A percentile compares a stretch with the other conserved stretches of the same genome.
phyloP scores from a whole-genome alignment of 2,797 vertebrate species.

The Orestias chungarensis region DNA sequence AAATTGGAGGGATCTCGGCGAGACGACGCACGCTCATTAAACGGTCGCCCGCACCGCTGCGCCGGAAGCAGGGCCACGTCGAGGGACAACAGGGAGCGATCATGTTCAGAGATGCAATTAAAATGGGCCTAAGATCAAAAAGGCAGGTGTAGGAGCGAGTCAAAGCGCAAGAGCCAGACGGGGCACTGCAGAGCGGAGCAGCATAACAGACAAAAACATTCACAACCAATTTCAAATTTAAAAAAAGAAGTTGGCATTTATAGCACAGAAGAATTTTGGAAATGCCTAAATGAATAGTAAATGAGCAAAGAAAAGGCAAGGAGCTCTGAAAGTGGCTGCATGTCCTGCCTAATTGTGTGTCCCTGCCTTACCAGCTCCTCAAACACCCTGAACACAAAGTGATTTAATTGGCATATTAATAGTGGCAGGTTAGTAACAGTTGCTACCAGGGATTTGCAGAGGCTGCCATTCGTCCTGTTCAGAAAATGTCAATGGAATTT shows the following conservation, averaged over 20 bases:
- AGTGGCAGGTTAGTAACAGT: conserved; percentile 14
- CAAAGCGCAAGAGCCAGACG: conserved; percentile 15
- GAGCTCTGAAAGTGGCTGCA: background rate
- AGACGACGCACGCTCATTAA: conserved; percentile 38
- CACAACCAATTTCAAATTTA: background rate
- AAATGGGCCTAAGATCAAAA: conserved; percentile 30
- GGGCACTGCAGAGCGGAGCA: conserved; percentile 1
- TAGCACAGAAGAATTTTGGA: conserved; percentile 9
- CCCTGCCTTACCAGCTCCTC: background rate
- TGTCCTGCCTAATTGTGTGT: background rate
- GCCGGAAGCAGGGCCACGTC: conserved; percentile 15
- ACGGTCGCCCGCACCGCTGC: background rate
- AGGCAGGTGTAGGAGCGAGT: conserved; percentile 29
- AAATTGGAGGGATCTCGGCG: conserved; percentile 11
- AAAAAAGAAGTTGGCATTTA: background rate
- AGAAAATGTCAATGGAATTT: conserved; percentile 22
- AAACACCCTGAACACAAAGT: conserved; percentile 2
- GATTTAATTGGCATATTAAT: conserved; percentile 32
- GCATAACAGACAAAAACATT: conserved; percentile 39
- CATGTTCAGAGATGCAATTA: conserved; percentile 43
- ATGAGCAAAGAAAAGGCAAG: background rate
- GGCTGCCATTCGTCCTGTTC: conserved; percentile 24
- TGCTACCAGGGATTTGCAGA: conserved; percentile 3
- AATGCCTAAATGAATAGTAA: background rate
- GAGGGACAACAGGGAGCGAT: conserved; percentile 25